A percentile compares a stretch with the other conserved stretches of the same genome.
Conservation (phyloP, 2,888 invertebrate species). For the Scaptomyza parva region DNA sequence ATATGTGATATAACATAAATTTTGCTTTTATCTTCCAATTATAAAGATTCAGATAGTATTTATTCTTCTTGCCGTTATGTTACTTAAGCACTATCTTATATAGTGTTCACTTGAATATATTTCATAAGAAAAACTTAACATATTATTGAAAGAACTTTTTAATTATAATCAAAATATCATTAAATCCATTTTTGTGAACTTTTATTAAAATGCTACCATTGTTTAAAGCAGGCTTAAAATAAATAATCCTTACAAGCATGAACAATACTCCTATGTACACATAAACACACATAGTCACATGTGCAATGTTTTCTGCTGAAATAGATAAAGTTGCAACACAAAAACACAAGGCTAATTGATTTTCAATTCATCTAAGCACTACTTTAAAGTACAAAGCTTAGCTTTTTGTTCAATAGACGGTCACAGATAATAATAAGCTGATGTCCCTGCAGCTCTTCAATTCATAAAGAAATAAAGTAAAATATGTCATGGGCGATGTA, state of each 20-base stretch:
- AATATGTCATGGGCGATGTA: not conserved
- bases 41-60: no score
- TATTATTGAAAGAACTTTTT: no score
- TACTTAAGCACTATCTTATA: no score
- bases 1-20: not conserved
- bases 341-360: constrained; percentile 51
- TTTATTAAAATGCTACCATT: no score
- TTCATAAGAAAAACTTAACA: no score
- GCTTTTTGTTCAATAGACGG: constrained; percentile 18
- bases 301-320: constrained; percentile 24
- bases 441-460: constrained; percentile 13
- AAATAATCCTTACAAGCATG: not conserved
- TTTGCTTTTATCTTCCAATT: no score
- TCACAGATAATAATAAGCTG: constrained; percentile 35
- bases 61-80: no score
- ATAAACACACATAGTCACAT: not conserved
- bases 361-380: constrained; percentile 23
- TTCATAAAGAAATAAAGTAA: not conserved
- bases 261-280: constrained; percentile 37
- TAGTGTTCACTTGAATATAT: no score
- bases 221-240: no score
- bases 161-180: not conserved
- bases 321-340: constrained; percentile 20
- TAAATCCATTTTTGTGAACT: not conserved
- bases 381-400: constrained; percentile 35